Conservation (phyloP, 1,140 invertebrate species). For the Melitaea cinxia region DNA sequence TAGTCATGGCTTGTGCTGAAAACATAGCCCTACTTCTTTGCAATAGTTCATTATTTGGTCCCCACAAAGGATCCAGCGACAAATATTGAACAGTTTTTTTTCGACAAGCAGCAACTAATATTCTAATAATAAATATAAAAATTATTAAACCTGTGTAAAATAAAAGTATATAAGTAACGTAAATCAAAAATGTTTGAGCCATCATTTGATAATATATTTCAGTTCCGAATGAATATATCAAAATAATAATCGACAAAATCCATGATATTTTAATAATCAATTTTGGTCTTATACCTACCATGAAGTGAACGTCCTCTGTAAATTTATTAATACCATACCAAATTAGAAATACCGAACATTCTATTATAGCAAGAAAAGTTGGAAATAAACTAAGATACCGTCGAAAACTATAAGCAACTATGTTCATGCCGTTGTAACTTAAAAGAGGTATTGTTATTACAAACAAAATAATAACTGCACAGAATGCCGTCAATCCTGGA, state of each 20-base stretch:
- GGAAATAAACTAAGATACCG: conserved; percentile 40
- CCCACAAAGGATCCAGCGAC: conserved; percentile 55
- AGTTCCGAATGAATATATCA: conserved; percentile 46
- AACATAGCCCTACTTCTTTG: conserved; percentile 71
- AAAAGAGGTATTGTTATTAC: conserved; percentile 59
- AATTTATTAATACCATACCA: conserved; percentile 63
- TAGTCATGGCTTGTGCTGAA: conserved; percentile 73
- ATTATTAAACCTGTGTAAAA: conserved; percentile 26
- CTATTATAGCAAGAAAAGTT: conserved; percentile 48
- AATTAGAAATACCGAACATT: conserved; percentile 58
- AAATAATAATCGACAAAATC: conserved; percentile 43
- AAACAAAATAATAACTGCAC: conserved; percentile 43
- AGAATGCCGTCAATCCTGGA: conserved; percentile 51
- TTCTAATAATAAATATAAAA: conserved; percentile 36
- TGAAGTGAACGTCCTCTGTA: conserved; percentile 71
- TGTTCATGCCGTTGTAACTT: conserved; percentile 39
- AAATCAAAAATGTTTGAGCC: conserved; percentile 5
- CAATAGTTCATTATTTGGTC: conserved; percentile 55
- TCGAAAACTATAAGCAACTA: conserved; percentile 40
- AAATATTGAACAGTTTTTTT: conserved; percentile 39
- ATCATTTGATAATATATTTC: conserved; percentile 42
- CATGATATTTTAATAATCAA: conserved; percentile 53
- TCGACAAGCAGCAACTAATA: conserved; percentile 42
- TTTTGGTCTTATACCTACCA: conserved; percentile 66
- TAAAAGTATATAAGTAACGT: conserved; percentile 12